Percentiles rank a stretch among this genome's conserved stretches.
Conservation (phyloP, 2,797 vertebrate genomes). For the Gadopsis marmoratus region DNA sequence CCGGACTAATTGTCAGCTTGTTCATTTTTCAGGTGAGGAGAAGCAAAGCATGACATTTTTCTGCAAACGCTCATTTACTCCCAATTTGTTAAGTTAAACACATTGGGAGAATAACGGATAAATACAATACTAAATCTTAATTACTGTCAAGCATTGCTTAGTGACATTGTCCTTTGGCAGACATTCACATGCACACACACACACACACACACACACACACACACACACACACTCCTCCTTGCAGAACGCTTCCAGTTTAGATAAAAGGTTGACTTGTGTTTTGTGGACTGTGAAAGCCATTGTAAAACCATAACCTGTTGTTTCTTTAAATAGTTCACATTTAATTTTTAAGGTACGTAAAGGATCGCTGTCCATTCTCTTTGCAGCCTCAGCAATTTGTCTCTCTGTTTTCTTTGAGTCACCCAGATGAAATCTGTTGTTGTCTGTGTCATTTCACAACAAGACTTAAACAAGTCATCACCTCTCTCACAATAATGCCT, state of each 20-base stretch:
- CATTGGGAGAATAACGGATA: background rate
- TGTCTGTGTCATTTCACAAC: conserved; percentile 53
- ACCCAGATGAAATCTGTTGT: conserved; percentile 36
- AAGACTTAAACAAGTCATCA: conserved; percentile 34
- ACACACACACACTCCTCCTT: background rate
- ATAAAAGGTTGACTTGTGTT: background rate
- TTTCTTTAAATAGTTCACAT: background rate
- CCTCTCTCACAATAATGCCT: conserved; percentile 39
- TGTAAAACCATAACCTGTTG: background rate
- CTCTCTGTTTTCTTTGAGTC: too few relatives aligned
- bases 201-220: too few relatives aligned
- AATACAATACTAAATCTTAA: conserved; percentile 6
- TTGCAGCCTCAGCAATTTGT: background rate
- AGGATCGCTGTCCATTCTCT: conserved; percentile 4
- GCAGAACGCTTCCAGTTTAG: too few relatives aligned
- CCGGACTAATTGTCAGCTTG: background rate
- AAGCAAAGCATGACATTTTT: background rate
- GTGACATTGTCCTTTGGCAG: background rate
- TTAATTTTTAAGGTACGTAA: background rate
- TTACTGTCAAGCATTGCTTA: background rate
- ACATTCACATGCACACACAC: too few relatives aligned
- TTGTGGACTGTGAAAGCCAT: background rate
- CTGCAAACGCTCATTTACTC: conserved; percentile 11
- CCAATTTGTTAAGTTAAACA: conserved; percentile 9
- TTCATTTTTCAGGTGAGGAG: background rate